phyloP scores from a whole-genome alignment of 2,113 vertebrate genomes.

The Nycticorax nycticorax region DNA sequence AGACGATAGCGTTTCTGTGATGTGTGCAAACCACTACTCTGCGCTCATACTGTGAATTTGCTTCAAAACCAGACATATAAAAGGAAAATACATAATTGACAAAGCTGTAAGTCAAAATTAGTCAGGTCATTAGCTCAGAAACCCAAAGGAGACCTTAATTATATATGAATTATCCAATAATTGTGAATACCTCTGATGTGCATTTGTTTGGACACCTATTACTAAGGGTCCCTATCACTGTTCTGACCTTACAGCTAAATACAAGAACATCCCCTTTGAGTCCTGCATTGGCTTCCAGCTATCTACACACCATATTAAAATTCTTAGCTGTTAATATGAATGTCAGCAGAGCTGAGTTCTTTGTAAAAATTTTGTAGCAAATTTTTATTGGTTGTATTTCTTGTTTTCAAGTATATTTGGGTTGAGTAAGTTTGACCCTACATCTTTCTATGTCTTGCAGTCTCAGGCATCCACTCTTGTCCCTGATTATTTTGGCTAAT shows the following conservation, averaged over 20 bases:
- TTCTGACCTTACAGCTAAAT: not conserved
- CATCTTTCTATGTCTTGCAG: not conserved
- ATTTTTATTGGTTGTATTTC: not conserved
- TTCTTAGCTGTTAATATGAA: not conserved
- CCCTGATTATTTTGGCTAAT: not conserved
- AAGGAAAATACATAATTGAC: not conserved
- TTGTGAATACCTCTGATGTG: not conserved
- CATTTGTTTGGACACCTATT: not conserved
- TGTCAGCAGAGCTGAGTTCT: not conserved
- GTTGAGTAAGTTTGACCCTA: not conserved
- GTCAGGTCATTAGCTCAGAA: conserved; percentile 1
- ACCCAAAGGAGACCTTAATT: not conserved
- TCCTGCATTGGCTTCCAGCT: not conserved
- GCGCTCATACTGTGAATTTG: not conserved
- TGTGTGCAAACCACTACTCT: not conserved
- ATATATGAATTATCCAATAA: not conserved
- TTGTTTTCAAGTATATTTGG: not conserved
- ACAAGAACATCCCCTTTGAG: not conserved
- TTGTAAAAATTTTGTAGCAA: not conserved
- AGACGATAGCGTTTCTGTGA: not conserved
- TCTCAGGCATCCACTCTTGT: not conserved
- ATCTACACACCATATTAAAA: not conserved
- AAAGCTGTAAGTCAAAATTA: not conserved
- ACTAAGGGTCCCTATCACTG: not conserved
- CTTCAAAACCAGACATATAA: not conserved